These are phyloP conservation scores for Ceratosolen solmsi DNA, from an alignment of 1,140 invertebrate genomes.

Conservation along the genomic window DNA sequence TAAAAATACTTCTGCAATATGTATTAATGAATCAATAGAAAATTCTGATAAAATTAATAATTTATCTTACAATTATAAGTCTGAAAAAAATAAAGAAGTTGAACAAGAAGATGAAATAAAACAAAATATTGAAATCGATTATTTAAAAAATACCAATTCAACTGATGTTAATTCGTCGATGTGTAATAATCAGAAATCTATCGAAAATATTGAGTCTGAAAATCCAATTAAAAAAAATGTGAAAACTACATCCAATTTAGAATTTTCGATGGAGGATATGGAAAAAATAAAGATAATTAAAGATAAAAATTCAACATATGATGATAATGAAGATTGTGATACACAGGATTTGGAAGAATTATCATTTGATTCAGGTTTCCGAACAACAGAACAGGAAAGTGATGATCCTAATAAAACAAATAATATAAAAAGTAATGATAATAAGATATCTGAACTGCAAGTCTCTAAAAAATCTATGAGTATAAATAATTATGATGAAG, in stretches of 20 bases:
- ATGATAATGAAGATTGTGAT: not conserved
- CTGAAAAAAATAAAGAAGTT: too few species aligned
- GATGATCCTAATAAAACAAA: not conserved
- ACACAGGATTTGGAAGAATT: not conserved
- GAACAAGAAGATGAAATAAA: not conserved
- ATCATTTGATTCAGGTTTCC: not conserved
- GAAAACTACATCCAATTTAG: not conserved
- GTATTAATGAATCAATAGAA: not conserved
- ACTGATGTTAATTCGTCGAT: not conserved
- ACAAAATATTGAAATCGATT: not conserved
- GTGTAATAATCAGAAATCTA: slow-evolving; percentile 16
- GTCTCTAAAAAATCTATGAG: not conserved
- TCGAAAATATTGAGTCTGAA: slow-evolving; percentile 6
- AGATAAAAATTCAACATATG: not conserved
- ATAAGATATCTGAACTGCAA: too few species aligned
- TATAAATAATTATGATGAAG: slow-evolving; percentile 7
- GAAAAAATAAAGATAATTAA: not conserved
- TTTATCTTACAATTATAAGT: too few species aligned
- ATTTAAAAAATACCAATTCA: slow-evolving; percentile 25
- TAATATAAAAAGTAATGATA: not conserved
- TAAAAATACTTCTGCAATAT: slow-evolving; percentile 6
- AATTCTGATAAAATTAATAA: not conserved
- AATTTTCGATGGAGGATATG: not conserved
- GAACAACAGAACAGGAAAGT: not conserved
- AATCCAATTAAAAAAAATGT: not conserved